Evolutionary conservation across 2,888 invertebrate genomes (phyloP).

Genomic region (Epinotia nisella): DNA sequence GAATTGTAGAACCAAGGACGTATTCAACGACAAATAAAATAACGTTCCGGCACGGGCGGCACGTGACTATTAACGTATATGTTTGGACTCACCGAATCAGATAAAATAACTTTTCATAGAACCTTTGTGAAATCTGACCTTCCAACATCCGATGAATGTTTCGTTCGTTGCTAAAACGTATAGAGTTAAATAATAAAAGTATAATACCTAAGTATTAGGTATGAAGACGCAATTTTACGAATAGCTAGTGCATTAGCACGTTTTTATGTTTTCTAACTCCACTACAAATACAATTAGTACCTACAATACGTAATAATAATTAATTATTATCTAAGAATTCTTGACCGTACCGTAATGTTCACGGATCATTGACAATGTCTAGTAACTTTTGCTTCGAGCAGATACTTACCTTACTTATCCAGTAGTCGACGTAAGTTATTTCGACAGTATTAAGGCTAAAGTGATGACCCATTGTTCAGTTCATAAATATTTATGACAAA

Average conservation of each 20-base stretch:
- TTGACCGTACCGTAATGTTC: neutral
- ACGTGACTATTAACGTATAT: neutral
- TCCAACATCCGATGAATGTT: conserved; percentile 76
- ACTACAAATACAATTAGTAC: too few species aligned
- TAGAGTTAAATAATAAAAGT: conserved; percentile 7
- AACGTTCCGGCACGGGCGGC: conserved; percentile 7
- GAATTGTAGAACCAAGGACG: conserved; percentile 22
- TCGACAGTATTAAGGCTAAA: conserved; percentile 7
- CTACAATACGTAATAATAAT: too few species aligned
- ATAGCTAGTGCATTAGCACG: neutral
- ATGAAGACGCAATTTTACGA: neutral
- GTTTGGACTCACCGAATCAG: conserved; percentile 29
- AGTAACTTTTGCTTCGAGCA: neutral
- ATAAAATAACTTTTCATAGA: conserved; percentile 64
- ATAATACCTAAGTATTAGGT: too few species aligned
- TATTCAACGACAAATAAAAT: conserved; percentile 22
- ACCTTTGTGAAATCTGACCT: conserved; percentile 79
- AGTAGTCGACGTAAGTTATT: conserved; percentile 3
- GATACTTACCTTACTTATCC: neutral
- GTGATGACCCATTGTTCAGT: conserved; percentile 45
- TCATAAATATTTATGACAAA: conserved; percentile 47
- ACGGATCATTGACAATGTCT: neutral
- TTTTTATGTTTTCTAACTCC: neutral
- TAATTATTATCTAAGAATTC: too few species aligned
- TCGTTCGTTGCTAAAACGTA: conserved; percentile 53